Percentiles rank a stretch among this genome's conserved stretches.
Evolutionary conservation across 2,113 vertebrate genomes (phyloP).

Genomic region (Otolemur garnettii): DNA sequence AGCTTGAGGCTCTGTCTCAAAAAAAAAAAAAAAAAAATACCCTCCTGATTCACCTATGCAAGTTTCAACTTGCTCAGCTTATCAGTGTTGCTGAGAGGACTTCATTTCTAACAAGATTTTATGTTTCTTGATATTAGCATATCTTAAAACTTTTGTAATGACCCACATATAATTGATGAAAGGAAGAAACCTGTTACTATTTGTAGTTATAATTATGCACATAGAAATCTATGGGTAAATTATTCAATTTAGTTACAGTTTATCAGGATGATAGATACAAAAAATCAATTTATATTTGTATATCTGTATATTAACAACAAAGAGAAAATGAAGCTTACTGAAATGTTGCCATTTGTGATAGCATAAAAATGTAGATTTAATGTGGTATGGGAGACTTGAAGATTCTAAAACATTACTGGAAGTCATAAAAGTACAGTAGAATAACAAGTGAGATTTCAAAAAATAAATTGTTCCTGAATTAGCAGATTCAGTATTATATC

Average conservation of each 20-base stretch:
- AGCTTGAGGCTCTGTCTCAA: too few species aligned
- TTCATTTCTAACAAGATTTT: too few species aligned
- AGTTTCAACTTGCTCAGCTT: too few species aligned
- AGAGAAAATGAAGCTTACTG: not conserved
- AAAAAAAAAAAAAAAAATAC: too few species aligned
- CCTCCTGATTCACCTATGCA: too few species aligned
- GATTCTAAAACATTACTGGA: not conserved
- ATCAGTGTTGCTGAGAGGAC: too few species aligned
- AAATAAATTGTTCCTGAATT: slow-evolving; percentile 6
- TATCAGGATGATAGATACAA: not conserved
- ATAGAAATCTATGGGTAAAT: not conserved
- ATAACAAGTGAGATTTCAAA: not conserved
- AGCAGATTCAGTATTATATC: not conserved
- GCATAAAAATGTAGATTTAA: not conserved
- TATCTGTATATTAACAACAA: not conserved
- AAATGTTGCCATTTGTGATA: not conserved
- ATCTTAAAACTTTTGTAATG: too few species aligned
- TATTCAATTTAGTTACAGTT: not conserved
- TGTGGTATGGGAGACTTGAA: not conserved
- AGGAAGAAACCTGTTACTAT: not conserved
- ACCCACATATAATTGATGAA: not conserved
- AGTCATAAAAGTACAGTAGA: not conserved
- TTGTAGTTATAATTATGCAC: not conserved
- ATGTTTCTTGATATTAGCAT: too few species aligned
- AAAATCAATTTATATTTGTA: not conserved